A percentile compares a stretch with the other conserved stretches of the same genome.
phyloP scores from a whole-genome alignment of 1,140 invertebrate genomes.

The Agrypnia vestita region DNA sequence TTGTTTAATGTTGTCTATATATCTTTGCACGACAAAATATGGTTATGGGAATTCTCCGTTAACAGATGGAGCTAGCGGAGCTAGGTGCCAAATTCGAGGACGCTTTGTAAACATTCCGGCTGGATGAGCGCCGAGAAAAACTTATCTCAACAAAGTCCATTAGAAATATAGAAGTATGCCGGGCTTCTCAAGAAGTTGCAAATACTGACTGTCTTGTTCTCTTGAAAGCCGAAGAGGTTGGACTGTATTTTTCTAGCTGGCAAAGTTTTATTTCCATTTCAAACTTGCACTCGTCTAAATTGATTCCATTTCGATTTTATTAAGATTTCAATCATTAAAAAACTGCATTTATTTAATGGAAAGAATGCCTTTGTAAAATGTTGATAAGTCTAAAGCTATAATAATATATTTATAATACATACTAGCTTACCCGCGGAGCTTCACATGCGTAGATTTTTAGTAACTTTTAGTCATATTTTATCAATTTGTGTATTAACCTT shows the following conservation, averaged over 20 bases:
- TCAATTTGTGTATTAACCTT: too few relatives aligned
- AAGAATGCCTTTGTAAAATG: too few relatives aligned
- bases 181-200: conserved; percentile 21
- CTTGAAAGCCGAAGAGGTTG: conserved; percentile 31
- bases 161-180: conserved; percentile 54
- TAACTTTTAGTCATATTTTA: too few relatives aligned
- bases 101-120: background rate
- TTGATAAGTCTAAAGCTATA: too few relatives aligned
- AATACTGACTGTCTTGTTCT: conserved; percentile 32
- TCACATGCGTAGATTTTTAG: too few relatives aligned
- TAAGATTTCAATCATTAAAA: too few relatives aligned
- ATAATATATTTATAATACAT: too few relatives aligned
- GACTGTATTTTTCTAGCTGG: conserved; percentile 2
- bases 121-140: conserved; percentile 5
- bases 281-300: background rate
- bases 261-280: background rate
- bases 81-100: background rate
- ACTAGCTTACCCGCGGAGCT: too few relatives aligned
- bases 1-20: too few relatives aligned
- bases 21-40: background rate
- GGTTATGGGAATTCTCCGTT: background rate
- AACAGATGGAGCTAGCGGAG: background rate
- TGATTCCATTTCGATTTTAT: background rate
- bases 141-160: conserved; percentile 53
- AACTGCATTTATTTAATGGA: too few relatives aligned